A percentile compares a stretch with the other conserved stretches of the same genome.
These are phyloP conservation scores for Amphipyra berbera DNA, from an alignment of 2,888 invertebrate species.

Conservation along the genomic window DNA sequence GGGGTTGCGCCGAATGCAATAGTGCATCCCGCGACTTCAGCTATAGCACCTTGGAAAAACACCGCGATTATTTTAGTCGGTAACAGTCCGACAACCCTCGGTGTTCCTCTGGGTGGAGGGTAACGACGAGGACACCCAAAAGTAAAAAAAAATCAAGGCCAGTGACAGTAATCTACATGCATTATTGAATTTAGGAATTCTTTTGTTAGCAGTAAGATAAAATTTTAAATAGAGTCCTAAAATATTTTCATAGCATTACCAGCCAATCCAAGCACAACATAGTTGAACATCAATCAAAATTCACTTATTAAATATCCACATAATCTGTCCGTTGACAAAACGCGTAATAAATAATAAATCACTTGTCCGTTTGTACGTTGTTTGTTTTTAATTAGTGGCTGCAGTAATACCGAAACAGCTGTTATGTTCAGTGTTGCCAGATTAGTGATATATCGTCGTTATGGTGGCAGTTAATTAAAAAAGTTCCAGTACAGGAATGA, in stretches of 20 bases:
- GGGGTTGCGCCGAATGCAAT: too few relatives aligned
- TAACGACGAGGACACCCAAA: too few relatives aligned
- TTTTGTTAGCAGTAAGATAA: too few relatives aligned
- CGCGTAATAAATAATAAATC: slow-evolving; percentile 60
- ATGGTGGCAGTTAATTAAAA: slow-evolving; percentile 57
- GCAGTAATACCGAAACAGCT: slow-evolving; percentile 54
- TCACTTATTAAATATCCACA: slow-evolving; percentile 44
- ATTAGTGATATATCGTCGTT: slow-evolving; percentile 56
- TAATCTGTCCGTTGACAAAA: slow-evolving; percentile 54
- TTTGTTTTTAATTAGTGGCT: slow-evolving; percentile 84
- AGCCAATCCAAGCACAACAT: not conserved
- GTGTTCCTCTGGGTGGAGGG: too few relatives aligned
- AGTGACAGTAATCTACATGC: too few relatives aligned
- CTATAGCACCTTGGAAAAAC: too few relatives aligned
- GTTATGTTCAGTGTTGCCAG: slow-evolving; percentile 53
- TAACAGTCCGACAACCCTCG: too few relatives aligned
- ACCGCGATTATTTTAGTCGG: too few relatives aligned
- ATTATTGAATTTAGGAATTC: too few relatives aligned
- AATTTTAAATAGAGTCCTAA: too few relatives aligned
- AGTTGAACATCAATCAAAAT: slow-evolving; percentile 46
- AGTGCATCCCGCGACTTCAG: too few relatives aligned
- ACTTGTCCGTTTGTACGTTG: slow-evolving; percentile 70
- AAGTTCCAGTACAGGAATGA: slow-evolving; percentile 43
- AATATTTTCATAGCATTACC: not conserved
- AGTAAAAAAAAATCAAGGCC: too few relatives aligned